Base-by-base conservation (phyloP, 2,888 invertebrate genomes). In the Chrysodeixis includens region DNA sequence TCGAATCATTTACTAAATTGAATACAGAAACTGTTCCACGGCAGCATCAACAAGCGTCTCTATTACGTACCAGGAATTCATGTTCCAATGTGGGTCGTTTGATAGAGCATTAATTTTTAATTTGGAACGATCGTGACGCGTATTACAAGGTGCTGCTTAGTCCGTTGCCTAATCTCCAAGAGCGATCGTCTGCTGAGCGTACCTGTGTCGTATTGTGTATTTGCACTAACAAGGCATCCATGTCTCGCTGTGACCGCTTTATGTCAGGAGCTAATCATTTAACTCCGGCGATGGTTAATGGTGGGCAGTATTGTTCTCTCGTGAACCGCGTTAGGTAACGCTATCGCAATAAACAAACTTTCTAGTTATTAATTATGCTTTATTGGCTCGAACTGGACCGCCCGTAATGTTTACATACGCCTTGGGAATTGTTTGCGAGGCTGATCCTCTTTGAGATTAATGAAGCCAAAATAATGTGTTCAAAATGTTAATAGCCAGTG, bases 261-360 rank as follows among this genome's bases (percentile, higher is more conserved):
- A 89, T 88, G 92, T 92, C 90, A 90, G 85, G 74, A 91, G 87
- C 84, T 87, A 89, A 92, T 92, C 91, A 91, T 91, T 90, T 89
- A 89, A 82, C 83, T 79, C 81, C 83, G 71, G 78, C 79, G 76
- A 86, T 69, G 72, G 68, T 75, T 74, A 74, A 89, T 87, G 85
- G 85, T 86, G 84, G 85, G 81, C 85, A 84, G 86, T 86, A 87
- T 87, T 88, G 87, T 90, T 88, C 85, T 83, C 85, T 66, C 75
- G 79, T 76, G 77, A 83, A 80, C 77, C 62, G 62, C 69, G 76
- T 79, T 79, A 69, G 58, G 80, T 77, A 83, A 82, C 73, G 56
- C 59, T 72, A 75, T 76, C 66, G 72, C 79, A 71, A 77, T 78
- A 83, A 84, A 85, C 84, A 86, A 90, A 89, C 90, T 90, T 90